These are phyloP conservation scores for Metallyticus violacea DNA, from an alignment of 2,888 invertebrate genomes.

Conservation along the genomic window DNA sequence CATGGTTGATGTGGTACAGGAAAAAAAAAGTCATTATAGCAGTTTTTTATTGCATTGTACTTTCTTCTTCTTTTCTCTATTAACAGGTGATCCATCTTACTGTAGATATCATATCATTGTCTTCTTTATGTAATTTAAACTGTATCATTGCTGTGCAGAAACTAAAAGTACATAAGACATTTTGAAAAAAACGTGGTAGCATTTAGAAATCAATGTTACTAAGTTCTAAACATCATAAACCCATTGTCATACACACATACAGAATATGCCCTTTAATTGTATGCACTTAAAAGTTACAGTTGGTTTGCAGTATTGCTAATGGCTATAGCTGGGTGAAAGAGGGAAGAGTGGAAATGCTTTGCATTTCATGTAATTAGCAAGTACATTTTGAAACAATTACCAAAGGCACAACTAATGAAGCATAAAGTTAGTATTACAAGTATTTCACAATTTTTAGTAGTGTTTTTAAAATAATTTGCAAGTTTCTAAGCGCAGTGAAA, in stretches of 20 bases:
- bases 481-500: no score
- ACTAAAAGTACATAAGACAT: not conserved
- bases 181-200: not conserved
- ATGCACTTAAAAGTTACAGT: not conserved
- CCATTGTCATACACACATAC: not conserved
- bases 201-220: not conserved
- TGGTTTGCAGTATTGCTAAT: not conserved
- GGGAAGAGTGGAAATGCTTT: no score
- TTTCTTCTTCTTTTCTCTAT: no score
- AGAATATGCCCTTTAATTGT: not conserved
- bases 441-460: no score
- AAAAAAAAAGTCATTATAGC: not conserved
- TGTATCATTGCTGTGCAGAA: not conserved
- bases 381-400: no score
- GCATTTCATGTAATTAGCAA: no score
- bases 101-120: not conserved
- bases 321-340: no score
- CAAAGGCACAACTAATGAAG: no score
- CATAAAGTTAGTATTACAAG: no score
- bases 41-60: no score
- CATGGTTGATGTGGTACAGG: not conserved
- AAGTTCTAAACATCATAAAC: not conserved
- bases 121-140: not conserved
- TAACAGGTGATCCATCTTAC: not conserved
- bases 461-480: no score